A percentile compares a stretch with the other conserved stretches of the same genome.
Evolutionary conservation across 1,140 invertebrate species (phyloP).

Genomic region (Druon quercuslanigerum): DNA sequence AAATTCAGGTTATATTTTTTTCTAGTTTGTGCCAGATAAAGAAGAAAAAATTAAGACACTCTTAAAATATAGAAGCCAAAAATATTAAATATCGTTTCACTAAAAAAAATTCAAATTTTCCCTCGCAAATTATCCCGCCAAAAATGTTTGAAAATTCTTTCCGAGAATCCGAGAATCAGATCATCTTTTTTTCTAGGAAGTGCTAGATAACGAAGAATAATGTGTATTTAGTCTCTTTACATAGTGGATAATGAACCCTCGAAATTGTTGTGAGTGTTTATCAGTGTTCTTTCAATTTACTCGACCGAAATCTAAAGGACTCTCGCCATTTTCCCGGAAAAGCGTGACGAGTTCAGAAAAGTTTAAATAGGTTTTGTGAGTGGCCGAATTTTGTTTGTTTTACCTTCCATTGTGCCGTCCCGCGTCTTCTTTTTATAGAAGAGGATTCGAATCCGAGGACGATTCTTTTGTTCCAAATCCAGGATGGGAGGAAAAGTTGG

Average conservation of each 20-base stretch:
- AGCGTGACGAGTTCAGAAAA: slow-evolving; percentile 12
- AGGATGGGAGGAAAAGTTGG: slow-evolving; percentile 71
- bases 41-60: too few relatives aligned
- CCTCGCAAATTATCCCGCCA: too few relatives aligned
- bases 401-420: slow-evolving; percentile 1
- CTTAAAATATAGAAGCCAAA: too few relatives aligned
- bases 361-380: not conserved
- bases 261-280: not conserved
- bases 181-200: not conserved
- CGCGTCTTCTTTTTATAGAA: slow-evolving; percentile 23
- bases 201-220: not conserved
- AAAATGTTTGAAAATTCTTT: too few relatives aligned
- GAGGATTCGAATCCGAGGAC: slow-evolving; percentile 6
- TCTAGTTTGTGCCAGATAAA: too few relatives aligned
- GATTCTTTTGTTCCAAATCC: not conserved
- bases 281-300: slow-evolving; percentile 11
- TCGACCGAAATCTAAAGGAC: not conserved
- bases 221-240: not conserved
- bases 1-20: too few relatives aligned
- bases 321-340: not conserved
- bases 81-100: too few relatives aligned
- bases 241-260: slow-evolving; percentile 5
- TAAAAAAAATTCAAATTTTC: too few relatives aligned
- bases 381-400: slow-evolving; percentile 5
- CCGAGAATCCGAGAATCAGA: not conserved